These are phyloP conservation scores for Oncorhynchus keta DNA, from an alignment of 2,113 vertebrate genomes.

Conservation along the genomic window DNA sequence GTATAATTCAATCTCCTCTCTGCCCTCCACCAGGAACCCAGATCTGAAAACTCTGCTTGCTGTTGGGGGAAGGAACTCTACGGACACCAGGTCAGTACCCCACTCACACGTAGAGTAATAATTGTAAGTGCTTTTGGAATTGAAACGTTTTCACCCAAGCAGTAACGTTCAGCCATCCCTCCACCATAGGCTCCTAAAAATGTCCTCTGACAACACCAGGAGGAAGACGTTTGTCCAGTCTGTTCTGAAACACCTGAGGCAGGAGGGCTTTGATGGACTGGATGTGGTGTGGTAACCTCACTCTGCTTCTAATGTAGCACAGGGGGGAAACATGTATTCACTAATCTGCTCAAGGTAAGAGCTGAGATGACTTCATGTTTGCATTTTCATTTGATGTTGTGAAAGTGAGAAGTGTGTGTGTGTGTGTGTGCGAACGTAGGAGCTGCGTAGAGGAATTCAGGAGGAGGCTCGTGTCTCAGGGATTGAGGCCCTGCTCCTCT, in stretches of 20 bases:
- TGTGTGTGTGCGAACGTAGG: background rate
- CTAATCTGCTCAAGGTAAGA: conserved; percentile 53
- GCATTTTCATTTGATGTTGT: background rate
- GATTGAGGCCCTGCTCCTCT: conserved; percentile 13
- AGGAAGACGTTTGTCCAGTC: conserved; percentile 52
- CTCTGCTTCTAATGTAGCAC: background rate
- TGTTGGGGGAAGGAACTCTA: conserved; percentile 50
- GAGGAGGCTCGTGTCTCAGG: conserved; percentile 1
- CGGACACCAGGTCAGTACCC: background rate
- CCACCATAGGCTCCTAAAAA: conserved; percentile 51
- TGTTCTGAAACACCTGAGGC: conserved; percentile 43
- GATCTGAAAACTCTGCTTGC: conserved; percentile 57
- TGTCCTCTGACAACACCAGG: conserved; percentile 34
- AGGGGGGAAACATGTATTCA: conserved; percentile 44
- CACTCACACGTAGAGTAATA: background rate
- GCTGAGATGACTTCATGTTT: background rate
- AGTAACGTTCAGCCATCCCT: background rate
- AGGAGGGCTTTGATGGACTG: conserved; percentile 59
- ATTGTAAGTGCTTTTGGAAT: background rate
- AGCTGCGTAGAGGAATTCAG: conserved; percentile 7
- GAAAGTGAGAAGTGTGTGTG: background rate
- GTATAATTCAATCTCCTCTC: background rate
- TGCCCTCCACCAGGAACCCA: conserved; percentile 42
- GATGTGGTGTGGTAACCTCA: conserved; percentile 49
- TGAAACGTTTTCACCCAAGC: background rate